Evolutionary conservation across 2,113 vertebrate species (phyloP).

Genomic region (Cebidichthys violaceus): DNA sequence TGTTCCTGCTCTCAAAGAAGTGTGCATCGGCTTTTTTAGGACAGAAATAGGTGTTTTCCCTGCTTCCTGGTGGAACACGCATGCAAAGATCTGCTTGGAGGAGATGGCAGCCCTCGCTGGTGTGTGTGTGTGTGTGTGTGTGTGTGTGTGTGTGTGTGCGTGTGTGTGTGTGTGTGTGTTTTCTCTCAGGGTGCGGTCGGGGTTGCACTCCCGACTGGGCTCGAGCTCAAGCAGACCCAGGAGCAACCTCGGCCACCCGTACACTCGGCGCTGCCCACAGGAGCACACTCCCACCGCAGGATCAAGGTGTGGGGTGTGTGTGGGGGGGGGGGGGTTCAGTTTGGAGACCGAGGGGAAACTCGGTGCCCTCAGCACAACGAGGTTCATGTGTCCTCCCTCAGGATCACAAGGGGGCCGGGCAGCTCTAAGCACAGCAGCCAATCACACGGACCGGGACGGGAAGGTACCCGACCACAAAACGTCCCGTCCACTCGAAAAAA

Average conservation of each 20-base stretch:
- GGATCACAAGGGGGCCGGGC: constrained; percentile 60
- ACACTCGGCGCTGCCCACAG: constrained; percentile 14
- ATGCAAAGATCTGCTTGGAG: constrained; percentile 48
- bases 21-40: constrained; percentile 44
- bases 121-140: no score
- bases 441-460: constrained; percentile 54
- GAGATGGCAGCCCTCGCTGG: constrained; percentile 53
- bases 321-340: constrained; percentile 65
- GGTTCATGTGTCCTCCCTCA: constrained; percentile 59
- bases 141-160: no score
- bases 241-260: constrained; percentile 79
- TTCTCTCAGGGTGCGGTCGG: constrained; percentile 77
- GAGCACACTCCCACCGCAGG: no score
- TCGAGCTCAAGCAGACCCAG: constrained; percentile 51
- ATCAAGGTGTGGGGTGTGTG: constrained; percentile 37
- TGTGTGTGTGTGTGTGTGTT: no score
- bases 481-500: no score
- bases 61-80: constrained; percentile 43
- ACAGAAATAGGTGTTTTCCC: constrained; percentile 78
- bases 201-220: constrained; percentile 57
- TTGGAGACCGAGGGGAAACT: constrained; percentile 63
- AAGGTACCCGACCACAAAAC: constrained; percentile 71
- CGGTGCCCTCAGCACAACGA: constrained; percentile 68
- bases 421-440: constrained; percentile 41
- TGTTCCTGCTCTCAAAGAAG: constrained; percentile 40